These are phyloP conservation scores for Myrmecophaga tridactyla DNA, from an alignment of 2,113 vertebrate genomes.

Conservation along the genomic window DNA sequence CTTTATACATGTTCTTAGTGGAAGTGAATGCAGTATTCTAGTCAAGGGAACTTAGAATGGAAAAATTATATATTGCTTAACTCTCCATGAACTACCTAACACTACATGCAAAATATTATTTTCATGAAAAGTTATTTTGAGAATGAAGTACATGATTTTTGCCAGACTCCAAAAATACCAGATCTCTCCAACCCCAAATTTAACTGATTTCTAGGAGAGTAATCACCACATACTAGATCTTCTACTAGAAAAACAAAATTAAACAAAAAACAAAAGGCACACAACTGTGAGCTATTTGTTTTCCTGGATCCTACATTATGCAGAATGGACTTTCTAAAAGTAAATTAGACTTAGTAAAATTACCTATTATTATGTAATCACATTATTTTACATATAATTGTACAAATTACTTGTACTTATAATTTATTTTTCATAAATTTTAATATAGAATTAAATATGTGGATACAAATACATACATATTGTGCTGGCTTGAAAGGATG, in stretches of 20 bases:
- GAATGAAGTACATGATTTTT: not conserved
- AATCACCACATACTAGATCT: not conserved
- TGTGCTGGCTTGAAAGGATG: too few species aligned
- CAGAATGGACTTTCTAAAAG: not conserved
- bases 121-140: not conserved
- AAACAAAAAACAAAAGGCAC: too few species aligned
- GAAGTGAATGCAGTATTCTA: too few species aligned
- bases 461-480: too few species aligned
- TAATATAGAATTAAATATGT: too few species aligned
- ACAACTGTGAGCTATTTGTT: not conserved
- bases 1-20: not conserved
- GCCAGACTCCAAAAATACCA: not conserved
- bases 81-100: not conserved
- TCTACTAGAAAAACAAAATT: not conserved
- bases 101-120: not conserved
- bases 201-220: not conserved
- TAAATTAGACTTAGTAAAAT: not conserved
- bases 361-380: not conserved
- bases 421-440: too few species aligned
- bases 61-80: not conserved
- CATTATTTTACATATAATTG: too few species aligned
- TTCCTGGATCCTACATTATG: not conserved
- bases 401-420: too few species aligned
- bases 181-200: not conserved
- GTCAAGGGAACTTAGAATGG: too few species aligned